Conservation (phyloP, 1,140 invertebrate species). For the Drosophila pruinosa region DNA sequence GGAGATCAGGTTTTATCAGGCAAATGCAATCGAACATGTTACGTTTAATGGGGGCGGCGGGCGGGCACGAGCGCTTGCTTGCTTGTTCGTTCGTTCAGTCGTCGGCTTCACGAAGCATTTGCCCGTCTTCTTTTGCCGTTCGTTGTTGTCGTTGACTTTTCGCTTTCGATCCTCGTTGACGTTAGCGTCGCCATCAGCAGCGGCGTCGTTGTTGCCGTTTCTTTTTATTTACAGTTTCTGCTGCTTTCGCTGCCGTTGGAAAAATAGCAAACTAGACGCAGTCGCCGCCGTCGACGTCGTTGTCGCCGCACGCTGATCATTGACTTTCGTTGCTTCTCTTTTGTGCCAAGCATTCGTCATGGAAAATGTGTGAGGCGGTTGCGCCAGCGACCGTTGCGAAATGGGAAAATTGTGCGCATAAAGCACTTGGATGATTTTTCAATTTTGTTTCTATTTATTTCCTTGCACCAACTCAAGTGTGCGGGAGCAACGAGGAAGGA, state of each 20-base stretch:
- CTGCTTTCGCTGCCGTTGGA: constrained; percentile 76
- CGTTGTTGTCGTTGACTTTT: constrained; percentile 63
- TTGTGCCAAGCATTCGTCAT: constrained; percentile 70
- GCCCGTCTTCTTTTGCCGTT: constrained; percentile 15
- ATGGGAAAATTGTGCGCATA: constrained; percentile 40
- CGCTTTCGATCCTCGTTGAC: constrained; percentile 51
- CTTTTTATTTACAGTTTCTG: constrained; percentile 80
- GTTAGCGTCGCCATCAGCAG: constrained; percentile 10
- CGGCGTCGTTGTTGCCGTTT: constrained; percentile 57
- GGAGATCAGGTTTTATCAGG: constrained; percentile 76
- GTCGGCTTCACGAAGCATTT: constrained; percentile 40
- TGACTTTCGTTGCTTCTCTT: constrained; percentile 76
- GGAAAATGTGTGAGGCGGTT: constrained; percentile 59
- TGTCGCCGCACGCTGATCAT: constrained; percentile 61
- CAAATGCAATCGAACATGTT: constrained; percentile 70
- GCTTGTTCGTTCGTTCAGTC: constrained; percentile 23
- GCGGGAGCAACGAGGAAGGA: neutral
- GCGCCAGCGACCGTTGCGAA: constrained; percentile 42
- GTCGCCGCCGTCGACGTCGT: constrained; percentile 32
- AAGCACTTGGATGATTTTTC: constrained; percentile 16
- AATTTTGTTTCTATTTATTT: constrained; percentile 1
- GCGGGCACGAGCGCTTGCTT: constrained; percentile 25
- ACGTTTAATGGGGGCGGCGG: constrained; percentile 40
- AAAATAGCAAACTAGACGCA: constrained; percentile 67
- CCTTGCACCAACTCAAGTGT: neutral